A percentile compares a stretch with the other conserved stretches of the same genome.
phyloP scores from a whole-genome alignment of 2,888 invertebrate species.

The Heliconius charithonia region DNA sequence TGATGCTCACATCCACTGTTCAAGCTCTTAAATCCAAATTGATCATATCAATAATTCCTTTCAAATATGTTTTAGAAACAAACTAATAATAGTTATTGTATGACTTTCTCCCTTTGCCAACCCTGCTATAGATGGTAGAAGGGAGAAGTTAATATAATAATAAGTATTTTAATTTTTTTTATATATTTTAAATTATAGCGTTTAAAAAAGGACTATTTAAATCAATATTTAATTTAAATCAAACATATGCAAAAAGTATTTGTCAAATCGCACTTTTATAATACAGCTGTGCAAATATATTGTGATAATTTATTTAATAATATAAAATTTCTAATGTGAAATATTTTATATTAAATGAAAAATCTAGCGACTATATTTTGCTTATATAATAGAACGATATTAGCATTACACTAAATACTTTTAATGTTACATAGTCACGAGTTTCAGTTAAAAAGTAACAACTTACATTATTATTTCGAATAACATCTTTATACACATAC shows the following conservation, averaged over 20 bases:
- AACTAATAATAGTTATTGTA: too few species aligned
- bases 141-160: too few species aligned
- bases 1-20: too few species aligned
- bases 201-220: not conserved
- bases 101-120: too few species aligned
- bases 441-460: not conserved
- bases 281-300: not conserved
- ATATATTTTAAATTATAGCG: too few species aligned
- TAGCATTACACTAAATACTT: too few species aligned
- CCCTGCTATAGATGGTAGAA: too few species aligned
- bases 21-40: too few species aligned
- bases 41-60: too few species aligned
- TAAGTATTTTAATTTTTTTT: too few species aligned
- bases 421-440: conserved; percentile 2
- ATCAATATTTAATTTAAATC: not conserved
- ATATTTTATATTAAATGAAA: not conserved
- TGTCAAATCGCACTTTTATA: not conserved
- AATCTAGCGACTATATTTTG: not conserved
- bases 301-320: not conserved
- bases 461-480: conserved; percentile 45
- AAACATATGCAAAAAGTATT: not conserved
- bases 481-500: conserved; percentile 38
- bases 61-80: too few species aligned
- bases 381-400: not conserved
- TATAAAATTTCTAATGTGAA: not conserved